phyloP scores from a whole-genome alignment of 2,113 vertebrate species.

The Trogon surrucura region DNA sequence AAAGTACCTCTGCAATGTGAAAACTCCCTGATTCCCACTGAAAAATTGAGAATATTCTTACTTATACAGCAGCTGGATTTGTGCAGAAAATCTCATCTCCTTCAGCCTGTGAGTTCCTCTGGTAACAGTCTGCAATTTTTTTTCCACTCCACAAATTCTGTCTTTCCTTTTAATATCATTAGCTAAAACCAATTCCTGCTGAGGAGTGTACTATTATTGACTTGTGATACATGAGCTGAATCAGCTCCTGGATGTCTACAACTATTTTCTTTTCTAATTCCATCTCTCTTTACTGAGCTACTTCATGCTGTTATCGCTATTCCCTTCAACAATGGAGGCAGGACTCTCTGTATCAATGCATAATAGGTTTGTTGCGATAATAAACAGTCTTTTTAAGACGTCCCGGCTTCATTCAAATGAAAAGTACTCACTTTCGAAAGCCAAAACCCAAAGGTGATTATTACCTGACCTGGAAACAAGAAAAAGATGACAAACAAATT shows the following conservation, averaged over 20 bases:
- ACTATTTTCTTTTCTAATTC: neutral
- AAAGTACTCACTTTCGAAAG: neutral
- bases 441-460: neutral
- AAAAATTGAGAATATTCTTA: neutral
- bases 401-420: neutral
- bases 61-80: neutral
- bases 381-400: neutral
- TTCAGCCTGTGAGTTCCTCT: neutral
- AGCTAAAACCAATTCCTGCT: neutral
- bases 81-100: neutral
- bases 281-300: neutral
- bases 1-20: neutral
- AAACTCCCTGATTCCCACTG: neutral
- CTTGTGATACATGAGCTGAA: neutral
- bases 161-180: neutral
- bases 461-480: neutral
- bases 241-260: neutral
- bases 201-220: neutral
- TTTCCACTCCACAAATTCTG: neutral
- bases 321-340: neutral
- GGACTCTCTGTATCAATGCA: neutral
- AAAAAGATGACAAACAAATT: neutral
- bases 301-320: neutral
- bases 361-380: neutral
- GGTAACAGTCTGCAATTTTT: neutral